phyloP scores from a whole-genome alignment of 2,113 vertebrate species.

The Ranitomeya imitator region DNA sequence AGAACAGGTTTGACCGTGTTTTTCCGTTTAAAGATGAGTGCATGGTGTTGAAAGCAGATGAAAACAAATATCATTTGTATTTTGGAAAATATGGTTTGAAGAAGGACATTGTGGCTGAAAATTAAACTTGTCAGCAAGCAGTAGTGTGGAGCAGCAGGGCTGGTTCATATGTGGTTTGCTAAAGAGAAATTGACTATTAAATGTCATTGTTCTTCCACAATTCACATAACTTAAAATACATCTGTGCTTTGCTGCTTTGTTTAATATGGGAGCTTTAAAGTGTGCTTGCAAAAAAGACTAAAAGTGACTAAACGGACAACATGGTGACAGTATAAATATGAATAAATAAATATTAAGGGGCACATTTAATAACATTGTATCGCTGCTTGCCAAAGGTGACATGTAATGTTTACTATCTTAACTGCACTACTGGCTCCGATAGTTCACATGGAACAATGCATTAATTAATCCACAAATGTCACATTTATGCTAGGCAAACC shows the following conservation, averaged over 20 bases:
- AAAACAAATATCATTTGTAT: background rate
- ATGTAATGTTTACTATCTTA: background rate
- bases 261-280: background rate
- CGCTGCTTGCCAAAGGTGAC: background rate
- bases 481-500: background rate
- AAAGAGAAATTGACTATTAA: background rate
- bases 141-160: background rate
- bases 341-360: background rate
- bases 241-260: background rate
- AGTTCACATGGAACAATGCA: conserved; percentile 5
- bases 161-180: background rate
- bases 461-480: background rate
- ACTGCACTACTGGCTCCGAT: background rate
- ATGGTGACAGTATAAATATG: background rate
- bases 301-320: background rate
- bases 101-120: background rate
- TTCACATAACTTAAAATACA: background rate
- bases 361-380: background rate
- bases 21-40: background rate
- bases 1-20: background rate
- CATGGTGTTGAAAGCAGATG: background rate
- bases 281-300: background rate
- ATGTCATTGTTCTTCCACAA: background rate
- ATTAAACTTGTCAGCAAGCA: conserved; percentile 2
- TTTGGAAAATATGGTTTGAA: background rate